These are phyloP conservation scores for Gyps fulvus DNA, from an alignment of 2,113 vertebrate genomes.

Conservation along the genomic window DNA sequence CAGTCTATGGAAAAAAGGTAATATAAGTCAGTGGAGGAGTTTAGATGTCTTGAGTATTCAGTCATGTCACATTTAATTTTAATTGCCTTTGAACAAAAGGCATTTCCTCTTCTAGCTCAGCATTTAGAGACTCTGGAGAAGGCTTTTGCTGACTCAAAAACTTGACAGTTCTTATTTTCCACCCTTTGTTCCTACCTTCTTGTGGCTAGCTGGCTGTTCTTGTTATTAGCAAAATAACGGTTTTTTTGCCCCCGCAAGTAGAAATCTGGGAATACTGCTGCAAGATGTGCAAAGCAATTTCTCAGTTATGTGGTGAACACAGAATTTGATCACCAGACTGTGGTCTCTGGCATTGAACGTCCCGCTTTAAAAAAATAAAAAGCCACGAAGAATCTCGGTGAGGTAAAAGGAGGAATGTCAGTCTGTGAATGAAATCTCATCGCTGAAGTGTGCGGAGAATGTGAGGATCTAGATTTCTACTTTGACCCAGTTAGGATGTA, in stretches of 20 bases:
- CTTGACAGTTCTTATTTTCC: slow-evolving; percentile 1
- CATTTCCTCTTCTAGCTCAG: slow-evolving; percentile 12
- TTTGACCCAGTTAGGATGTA: neutral
- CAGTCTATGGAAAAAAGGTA: neutral
- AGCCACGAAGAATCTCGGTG: rapidly evolving
- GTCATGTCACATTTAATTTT: slow-evolving; percentile 54
- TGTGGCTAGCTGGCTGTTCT: slow-evolving; percentile 19
- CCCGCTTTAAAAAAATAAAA: neutral
- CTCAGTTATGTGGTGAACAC: neutral
- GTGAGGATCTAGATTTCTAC: neutral
- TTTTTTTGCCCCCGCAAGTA: neutral
- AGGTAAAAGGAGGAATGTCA: neutral
- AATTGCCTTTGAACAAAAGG: slow-evolving; percentile 63
- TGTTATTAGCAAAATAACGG: neutral
- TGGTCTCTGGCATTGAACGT: neutral
- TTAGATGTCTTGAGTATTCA: slow-evolving; percentile 11
- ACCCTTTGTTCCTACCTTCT: slow-evolving; percentile 4
- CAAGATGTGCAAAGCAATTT: neutral
- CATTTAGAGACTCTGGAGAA: slow-evolving; percentile 19
- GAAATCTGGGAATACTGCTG: slow-evolving; percentile 3
- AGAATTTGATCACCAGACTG: neutral
- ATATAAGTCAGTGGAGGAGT: neutral
- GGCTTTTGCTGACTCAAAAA: slow-evolving; percentile 34
- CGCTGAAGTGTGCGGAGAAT: rapidly evolving
- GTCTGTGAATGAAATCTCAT: neutral